These are phyloP conservation scores for Hemithea aestivaria DNA, from an alignment of 2,888 invertebrate genomes.

Conservation along the genomic window DNA sequence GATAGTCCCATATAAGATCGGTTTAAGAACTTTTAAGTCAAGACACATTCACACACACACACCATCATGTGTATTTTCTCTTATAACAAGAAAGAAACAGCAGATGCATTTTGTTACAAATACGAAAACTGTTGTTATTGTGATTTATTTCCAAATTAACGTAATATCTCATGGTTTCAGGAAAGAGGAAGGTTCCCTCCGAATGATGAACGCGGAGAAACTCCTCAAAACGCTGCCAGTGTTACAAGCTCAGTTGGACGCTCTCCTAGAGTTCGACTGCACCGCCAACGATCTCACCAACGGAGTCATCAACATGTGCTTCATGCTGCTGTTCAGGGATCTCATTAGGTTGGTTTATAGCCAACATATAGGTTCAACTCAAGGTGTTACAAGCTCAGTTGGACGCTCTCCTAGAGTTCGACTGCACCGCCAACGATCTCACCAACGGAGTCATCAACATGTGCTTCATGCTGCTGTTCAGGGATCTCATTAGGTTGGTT, in stretches of 20 bases:
- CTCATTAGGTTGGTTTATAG: constrained; percentile 86
- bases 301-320: constrained; percentile 99
- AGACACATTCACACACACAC: no score
- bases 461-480: constrained; percentile 98
- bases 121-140: no score
- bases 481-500: constrained; percentile 93
- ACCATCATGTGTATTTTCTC: no score
- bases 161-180: constrained; percentile 70
- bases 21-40: no score
- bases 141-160: no score
- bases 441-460: constrained; percentile 99
- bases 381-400: constrained; percentile 96
- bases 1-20: no score
- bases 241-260: constrained; percentile 96
- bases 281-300: constrained; percentile 98
- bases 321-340: constrained; percentile 99
- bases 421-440: constrained; percentile 97
- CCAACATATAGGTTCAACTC: no score
- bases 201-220: constrained; percentile 99
- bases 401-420: constrained; percentile 97
- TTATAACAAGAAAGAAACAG: no score
- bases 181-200: constrained; percentile 97
- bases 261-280: constrained; percentile 97
- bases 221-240: constrained; percentile 97
- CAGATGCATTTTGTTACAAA: no score